Evolutionary conservation across 1,140 invertebrate genomes (phyloP), one percentile per base, ranked within the genome.

Genomic region (Dreissena polymorpha): DNA sequence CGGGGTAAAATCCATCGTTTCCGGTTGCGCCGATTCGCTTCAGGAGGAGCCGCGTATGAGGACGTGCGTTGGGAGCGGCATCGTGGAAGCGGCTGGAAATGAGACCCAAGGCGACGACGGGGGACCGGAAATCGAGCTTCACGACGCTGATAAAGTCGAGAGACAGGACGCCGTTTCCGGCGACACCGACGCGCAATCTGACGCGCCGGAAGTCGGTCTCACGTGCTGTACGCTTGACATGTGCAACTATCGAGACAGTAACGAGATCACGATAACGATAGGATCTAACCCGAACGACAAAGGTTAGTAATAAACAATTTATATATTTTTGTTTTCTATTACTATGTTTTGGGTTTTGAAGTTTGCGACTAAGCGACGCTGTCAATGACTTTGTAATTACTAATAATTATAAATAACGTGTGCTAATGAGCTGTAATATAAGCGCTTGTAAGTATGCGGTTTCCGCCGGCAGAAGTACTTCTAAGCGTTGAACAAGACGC

Each of bases 161-260:
- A 64, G 63, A 55, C 64, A 13, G 13, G 55, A 67, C n/a, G 73
- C 55, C 14, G 60, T 50, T 18, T 50, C 64, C 10, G 63, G 49
- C 27, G 73, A 63, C 60, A 60, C 23, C 10, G 64, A 75, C 27
- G 63, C 57, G 27, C 70, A 78, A 27, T 50, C 77, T 6, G 67
- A 72, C 16, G 49, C 70, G 14, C 25, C 39, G 13, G 64, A 75
- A 50, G 18, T 53, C 12, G 74, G 63, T 29, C 60, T 83, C 39
- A 70, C 53, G 18, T 83, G 81, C 39, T 83, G 77, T 63, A 76
- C 70, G 21, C 27, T 74, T n/a, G 77, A 76, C 68, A 81, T 75
- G 84, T 75, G 78, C 16, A 85, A 75, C 25, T 77, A 74, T 12
- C 78, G 63, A 53, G 75, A 74, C 69, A 78, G 83, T 53, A 23